phyloP scores from a whole-genome alignment of 2,113 vertebrate species.

The Misgurnus mizolepis region DNA sequence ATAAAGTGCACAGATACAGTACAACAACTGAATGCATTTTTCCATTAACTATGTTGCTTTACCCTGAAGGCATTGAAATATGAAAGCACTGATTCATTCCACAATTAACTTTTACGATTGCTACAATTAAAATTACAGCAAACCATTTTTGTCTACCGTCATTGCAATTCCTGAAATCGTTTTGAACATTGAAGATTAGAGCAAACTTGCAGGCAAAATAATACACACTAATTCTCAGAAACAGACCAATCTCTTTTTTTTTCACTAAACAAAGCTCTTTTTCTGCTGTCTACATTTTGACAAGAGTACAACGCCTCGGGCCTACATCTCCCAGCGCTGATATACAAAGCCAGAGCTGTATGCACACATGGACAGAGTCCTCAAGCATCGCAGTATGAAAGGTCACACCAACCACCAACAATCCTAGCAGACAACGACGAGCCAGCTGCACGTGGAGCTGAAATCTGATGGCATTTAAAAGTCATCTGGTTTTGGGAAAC shows the following conservation, averaged over 20 bases:
- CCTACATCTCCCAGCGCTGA: conserved; percentile 53
- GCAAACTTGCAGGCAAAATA: conserved; percentile 32
- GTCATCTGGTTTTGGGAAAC: conserved; percentile 57
- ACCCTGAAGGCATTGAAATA: not conserved
- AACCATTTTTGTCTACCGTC: not conserved
- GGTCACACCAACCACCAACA: conserved; percentile 67
- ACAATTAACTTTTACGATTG: not conserved
- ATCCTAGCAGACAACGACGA: conserved; percentile 41
- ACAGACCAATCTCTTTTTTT: conserved; percentile 39
- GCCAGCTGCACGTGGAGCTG: conserved; percentile 62
- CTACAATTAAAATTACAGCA: not conserved
- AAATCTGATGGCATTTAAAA: conserved; percentile 73
- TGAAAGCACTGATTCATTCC: not conserved
- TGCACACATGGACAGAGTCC: conserved; percentile 59
- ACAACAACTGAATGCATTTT: too few relatives aligned
- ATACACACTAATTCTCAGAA: conserved; percentile 36
- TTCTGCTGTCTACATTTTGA: conserved; percentile 56
- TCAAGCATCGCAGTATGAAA: conserved; percentile 65
- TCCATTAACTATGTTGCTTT: too few relatives aligned
- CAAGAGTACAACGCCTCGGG: conserved; percentile 51
- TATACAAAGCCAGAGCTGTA: conserved; percentile 70
- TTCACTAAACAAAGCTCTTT: conserved; percentile 61
- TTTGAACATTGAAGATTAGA: not conserved
- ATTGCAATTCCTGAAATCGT: not conserved
- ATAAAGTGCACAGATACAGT: too few relatives aligned